Evolutionary conservation across 2,888 invertebrate species (phyloP), one percentile per base, ranked within the genome.

Genomic region (Drosophila testacea): DNA sequence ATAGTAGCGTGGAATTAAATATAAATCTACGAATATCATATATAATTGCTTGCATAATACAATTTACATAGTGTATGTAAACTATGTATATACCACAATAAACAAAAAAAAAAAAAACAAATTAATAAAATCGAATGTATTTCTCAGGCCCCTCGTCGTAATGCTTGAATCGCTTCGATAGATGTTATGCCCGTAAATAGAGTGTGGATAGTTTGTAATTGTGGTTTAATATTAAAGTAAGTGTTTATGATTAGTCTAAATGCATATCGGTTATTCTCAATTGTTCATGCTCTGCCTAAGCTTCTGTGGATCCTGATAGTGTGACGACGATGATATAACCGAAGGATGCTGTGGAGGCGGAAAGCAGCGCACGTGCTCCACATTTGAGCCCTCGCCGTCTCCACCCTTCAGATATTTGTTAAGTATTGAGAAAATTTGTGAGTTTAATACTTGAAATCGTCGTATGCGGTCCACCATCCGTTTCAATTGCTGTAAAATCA

Each of bases 391-490:
- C 71, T 97, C 97, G 63, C 95, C 95, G 87, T 96, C 96, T 61
- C 96, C 96, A 2, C 96, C 96, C 86, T 97, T 97, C 70, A 98
- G 94, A 93, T 98, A 98, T 90, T 99, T 98, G 93, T 98, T 97
- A 69, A 99, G 94, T 73, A 98, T 96, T 46, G 98, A 98, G 93
- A 98, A 98, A 82, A 99, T 98, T 94, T 99, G 99, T 10, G 98
- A 98, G 94, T 99, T 99, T 64, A 99, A 94, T 72, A 99, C 98
- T 93, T 99, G 99, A 93, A 99, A 99, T 67, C 99, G 95, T 48
- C 99, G 95, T 89, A 99, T 98, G 75, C 99, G 95, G 93, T 99
- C 99, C 70, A 98, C 98, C 98, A 99, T 98, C 63, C 97, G 95
- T 90, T 98, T 98, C 81, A 99, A 93, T 79, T 96, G 96, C 98